phyloP scores from a whole-genome alignment of 2,113 vertebrate genomes.

The Anolis sagrei region DNA sequence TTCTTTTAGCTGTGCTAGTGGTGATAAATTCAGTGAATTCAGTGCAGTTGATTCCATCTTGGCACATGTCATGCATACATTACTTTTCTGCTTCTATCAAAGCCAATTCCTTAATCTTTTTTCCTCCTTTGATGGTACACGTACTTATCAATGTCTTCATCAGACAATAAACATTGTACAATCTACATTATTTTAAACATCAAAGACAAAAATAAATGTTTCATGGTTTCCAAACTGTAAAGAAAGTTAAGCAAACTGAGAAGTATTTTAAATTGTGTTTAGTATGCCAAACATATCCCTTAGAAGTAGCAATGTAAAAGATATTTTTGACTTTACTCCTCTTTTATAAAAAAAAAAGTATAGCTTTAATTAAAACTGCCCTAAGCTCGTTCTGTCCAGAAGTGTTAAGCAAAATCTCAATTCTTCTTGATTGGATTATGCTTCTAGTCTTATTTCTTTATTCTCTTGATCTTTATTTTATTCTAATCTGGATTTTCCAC shows the following conservation, averaged over 20 bases:
- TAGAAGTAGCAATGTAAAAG: background rate
- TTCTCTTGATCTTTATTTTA: background rate
- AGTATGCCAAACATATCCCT: background rate
- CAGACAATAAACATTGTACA: background rate
- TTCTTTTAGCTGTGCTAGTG: background rate
- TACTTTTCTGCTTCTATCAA: background rate
- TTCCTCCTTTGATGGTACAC: background rate
- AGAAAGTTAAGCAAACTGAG: background rate
- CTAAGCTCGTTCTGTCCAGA: too few species aligned
- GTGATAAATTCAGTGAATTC: background rate
- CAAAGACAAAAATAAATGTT: background rate
- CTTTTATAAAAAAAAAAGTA: too few species aligned
- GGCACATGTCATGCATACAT: background rate
- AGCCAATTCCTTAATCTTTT: background rate
- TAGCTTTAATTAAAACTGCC: too few species aligned
- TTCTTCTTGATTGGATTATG: background rate
- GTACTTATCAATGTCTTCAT: background rate
- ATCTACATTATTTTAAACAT: background rate
- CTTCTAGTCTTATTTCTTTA: background rate
- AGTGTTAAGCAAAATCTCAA: background rate
- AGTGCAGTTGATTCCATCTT: background rate
- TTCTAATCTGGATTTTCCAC: background rate
- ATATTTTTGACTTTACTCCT: too few species aligned
- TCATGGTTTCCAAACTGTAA: background rate
- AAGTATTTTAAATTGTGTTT: background rate